A percentile compares a stretch with the other conserved stretches of the same genome.
These are phyloP conservation scores for Girardinichthys multiradiatus DNA, from an alignment of 2,113 vertebrate genomes.

Conservation along the genomic window DNA sequence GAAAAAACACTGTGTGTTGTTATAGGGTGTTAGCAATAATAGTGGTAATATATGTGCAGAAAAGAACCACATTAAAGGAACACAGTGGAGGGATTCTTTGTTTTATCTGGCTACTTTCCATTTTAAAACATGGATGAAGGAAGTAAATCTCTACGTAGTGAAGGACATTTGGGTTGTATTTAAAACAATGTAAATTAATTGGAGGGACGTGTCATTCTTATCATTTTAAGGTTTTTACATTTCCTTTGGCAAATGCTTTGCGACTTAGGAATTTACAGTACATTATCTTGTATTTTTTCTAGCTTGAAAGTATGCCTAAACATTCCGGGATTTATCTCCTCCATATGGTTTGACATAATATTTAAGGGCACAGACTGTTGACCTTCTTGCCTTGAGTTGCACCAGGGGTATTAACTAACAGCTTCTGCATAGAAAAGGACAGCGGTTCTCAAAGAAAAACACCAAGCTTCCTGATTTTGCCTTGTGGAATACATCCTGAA, in stretches of 20 bases:
- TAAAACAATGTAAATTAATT: too few relatives aligned
- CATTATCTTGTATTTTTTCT: background rate
- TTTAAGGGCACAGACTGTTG: constrained; percentile 45
- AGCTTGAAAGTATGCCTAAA: background rate
- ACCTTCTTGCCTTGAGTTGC: constrained; percentile 31
- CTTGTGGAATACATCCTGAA: constrained; percentile 57
- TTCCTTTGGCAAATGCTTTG: background rate
- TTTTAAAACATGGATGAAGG: constrained; percentile 56
- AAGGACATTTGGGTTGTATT: background rate
- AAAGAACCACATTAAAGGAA: constrained; percentile 30
- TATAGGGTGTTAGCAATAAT: constrained; percentile 53
- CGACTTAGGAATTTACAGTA: background rate
- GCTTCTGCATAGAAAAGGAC: constrained; percentile 61
- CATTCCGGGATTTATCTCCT: constrained; percentile 39
- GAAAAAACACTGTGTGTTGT: constrained; percentile 43
- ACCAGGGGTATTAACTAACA: constrained; percentile 52
- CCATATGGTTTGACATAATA: constrained; percentile 39
- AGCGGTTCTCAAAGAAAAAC: constrained; percentile 60
- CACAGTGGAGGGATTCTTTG: constrained; percentile 35
- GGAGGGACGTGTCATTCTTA: too few relatives aligned
- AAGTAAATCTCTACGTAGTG: constrained; percentile 41
- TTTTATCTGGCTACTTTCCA: constrained; percentile 55
- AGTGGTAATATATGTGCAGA: constrained; percentile 39
- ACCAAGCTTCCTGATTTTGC: constrained; percentile 62
- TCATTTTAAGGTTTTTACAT: too few relatives aligned